Evolutionary conservation across 2,888 invertebrate species (phyloP).

Genomic region (Euspilapteryx auroguttella): DNA sequence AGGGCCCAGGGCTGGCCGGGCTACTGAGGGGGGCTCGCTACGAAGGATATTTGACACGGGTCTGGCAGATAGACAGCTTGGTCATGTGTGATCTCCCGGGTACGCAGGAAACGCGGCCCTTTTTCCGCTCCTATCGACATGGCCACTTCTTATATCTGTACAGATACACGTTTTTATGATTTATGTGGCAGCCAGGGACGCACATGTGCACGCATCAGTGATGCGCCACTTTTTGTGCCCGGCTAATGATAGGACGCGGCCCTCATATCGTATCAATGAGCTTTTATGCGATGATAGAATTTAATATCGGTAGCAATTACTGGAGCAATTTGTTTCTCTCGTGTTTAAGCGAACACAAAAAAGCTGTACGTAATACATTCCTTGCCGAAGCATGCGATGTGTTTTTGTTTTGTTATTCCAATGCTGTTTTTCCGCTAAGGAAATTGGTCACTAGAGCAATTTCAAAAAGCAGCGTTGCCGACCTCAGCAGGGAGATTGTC

Average conservation of each 20-base stretch:
- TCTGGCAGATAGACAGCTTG: conserved; percentile 62
- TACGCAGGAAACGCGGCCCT: conserved; percentile 45
- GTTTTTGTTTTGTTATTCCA: background rate
- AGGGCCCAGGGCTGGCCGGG: conserved; percentile 38
- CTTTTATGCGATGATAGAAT: conserved; percentile 20
- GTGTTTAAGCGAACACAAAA: no score
- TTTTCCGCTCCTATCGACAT: conserved; percentile 50
- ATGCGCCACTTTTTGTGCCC: conserved; percentile 31
- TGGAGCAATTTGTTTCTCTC: conserved; percentile 15
- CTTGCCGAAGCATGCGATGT: no score
- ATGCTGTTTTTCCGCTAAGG: no score
- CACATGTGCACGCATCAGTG: conserved; percentile 49
- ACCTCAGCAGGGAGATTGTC: conserved; percentile 7
- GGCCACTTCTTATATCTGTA: conserved; percentile 34
- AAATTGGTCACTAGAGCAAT: no score
- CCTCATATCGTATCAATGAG: conserved; percentile 27
- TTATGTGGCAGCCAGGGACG: conserved; percentile 37
- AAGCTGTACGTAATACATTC: no score
- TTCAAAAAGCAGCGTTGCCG: no score
- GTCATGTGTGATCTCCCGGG: conserved; percentile 58
- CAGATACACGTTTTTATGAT: conserved; percentile 51
- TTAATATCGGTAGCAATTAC: conserved; percentile 17
- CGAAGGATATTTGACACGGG: conserved; percentile 63
- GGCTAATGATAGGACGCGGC: conserved; percentile 31
- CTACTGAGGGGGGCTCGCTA: conserved; percentile 47